Evolutionary conservation across 2,888 invertebrate species (phyloP).

Genomic region (Subacronicta megacephala): DNA sequence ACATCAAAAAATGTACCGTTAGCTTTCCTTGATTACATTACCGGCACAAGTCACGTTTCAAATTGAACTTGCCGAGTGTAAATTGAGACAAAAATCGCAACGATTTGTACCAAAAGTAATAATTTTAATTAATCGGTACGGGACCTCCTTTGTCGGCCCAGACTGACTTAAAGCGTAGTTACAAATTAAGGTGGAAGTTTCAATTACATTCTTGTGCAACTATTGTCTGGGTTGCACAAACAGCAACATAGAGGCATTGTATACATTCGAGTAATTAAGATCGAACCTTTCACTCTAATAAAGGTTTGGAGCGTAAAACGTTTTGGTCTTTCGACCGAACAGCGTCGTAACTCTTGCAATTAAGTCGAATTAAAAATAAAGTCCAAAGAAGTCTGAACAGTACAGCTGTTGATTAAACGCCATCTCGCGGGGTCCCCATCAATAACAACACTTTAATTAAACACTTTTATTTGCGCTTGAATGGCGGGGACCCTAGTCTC

Average conservation of each 20-base stretch:
- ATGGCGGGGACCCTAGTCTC: constrained; percentile 77
- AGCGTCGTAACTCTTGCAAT: constrained; percentile 85
- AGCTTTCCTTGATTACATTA: constrained; percentile 63
- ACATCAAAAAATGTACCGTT: constrained; percentile 62
- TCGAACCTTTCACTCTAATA: constrained; percentile 71
- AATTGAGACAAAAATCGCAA: constrained; percentile 70
- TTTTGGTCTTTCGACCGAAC: constrained; percentile 70
- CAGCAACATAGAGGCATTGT: constrained; percentile 58
- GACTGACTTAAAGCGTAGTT: constrained; percentile 73
- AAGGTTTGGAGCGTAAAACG: constrained; percentile 77
- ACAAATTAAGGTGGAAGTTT: constrained; percentile 85
- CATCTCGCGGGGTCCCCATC: constrained; percentile 87
- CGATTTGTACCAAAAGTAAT: constrained; percentile 60
- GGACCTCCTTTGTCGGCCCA: constrained; percentile 20
- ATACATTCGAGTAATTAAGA: constrained; percentile 71
- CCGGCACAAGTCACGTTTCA: constrained; percentile 61
- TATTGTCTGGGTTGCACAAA: constrained; percentile 69
- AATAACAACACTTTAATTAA: constrained; percentile 89
- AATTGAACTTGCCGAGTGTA: constrained; percentile 57
- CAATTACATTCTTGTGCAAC: constrained; percentile 87
- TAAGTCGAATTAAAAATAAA: constrained; percentile 88
- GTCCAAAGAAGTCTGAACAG: constrained; percentile 72
- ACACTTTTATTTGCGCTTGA: constrained; percentile 86
- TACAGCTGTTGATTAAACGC: constrained; percentile 86
- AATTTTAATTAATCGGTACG: constrained; percentile 34